Base-by-base conservation (phyloP, 2,888 invertebrate species). In the Scaeva pyrastri region DNA sequence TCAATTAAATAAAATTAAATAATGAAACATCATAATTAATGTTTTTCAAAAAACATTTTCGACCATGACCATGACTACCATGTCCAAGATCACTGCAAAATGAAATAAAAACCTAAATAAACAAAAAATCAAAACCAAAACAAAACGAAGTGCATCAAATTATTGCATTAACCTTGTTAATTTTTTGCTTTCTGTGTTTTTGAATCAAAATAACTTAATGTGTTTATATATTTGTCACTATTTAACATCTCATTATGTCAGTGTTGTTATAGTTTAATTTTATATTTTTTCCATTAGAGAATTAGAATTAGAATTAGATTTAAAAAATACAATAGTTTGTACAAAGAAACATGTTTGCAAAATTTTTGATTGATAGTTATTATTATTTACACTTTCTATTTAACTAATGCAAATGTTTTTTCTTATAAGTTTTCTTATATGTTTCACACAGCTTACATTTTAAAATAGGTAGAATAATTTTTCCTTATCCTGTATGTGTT, bases 71-170 rank as follows among this genome's bases (percentile, higher is more conserved):
- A 39, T 52, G 52, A 68, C 19, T n/a, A 39, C 6, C 1, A 23
- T 23, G 23, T 31, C 43, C 14, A 64, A 12, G 23, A 56, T 43
- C 8, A 64, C 16, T 31, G 5, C 16, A 50, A 31, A 5, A 31
- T 31, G 31, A 31, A 31, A 31, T 8, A 31, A 5, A 31, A 31
- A 31, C 2, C 31, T 19, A 31, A 8, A 19, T 4, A 11, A 43
- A 62, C 19, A 21, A 50, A 39, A 52, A n/a, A 2, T n/a, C 52
- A 68, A 52, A 39, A 39, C 11, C 23, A 50, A 68, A 50, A 39
- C 16, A 48, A 43, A 62, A 62, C n/a, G 10, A 52, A 39, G n/a
- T 68, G 68, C 52, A 68, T 68, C 50, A 52, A 68, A 52, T 52
- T 68, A 52, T 41, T 68, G 23, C 68, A 66, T 48, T 66, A 31